Evolutionary conservation across 2,888 invertebrate genomes (phyloP), one percentile per base, ranked within the genome.

Genomic region (Cantharis lateralis): DNA sequence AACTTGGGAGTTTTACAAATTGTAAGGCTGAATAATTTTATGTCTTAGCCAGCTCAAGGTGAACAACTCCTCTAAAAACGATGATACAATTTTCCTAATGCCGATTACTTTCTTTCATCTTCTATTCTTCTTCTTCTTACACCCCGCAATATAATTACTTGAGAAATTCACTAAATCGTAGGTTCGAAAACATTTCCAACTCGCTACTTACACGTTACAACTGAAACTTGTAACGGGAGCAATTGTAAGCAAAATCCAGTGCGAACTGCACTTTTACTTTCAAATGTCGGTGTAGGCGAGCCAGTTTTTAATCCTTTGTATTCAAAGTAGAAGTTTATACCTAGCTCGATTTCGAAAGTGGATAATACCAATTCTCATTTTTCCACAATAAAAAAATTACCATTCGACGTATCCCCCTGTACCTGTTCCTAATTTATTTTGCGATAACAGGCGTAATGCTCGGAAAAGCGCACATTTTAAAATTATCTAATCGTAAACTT

Each of bases 241-340:
- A 66, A 66, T 66, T 18, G 16, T 66, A 16, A 20, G 24, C 20
- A 66, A 66, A 66, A 66, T 66, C 20, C 64, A 66, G 18, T 20
- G 64, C 24, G 64, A 74, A 75, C 71, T 77, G 77, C 80, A 87
- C 87, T 88, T 87, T 88, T 87, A 87, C 87, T 88, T 88, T 87
- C 86, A 84, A 84, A 85, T 85, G 86, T 87, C 86, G 86, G 87
- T 86, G 87, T 87, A 86, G 86, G 87, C 86, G 87, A 85, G 82
- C 84, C 81, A 83, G 84, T 85, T 86, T 48, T 84, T 84, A 84
- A 85, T 85, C 81, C 85, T 86, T 87, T 86, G 85, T 85, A 83
- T 86, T 85, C 84, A 83, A 83, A 85, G 81, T 82, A 24, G 24
- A 24, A 24, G 24, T 24, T 24, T 24, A 24, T 24, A 28, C 26